These are phyloP conservation scores for pig (Sus scrofa) DNA, from an alignment of 2,113 vertebrate genomes.

Conservation along the genomic window T2T-Sscrofa CM000824.6:67651501-67652000, in stretches of 20 bases:
- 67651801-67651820: neutral
- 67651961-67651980: too few relatives aligned
- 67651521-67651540: neutral
- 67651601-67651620: slow-evolving; percentile 6
- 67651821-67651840: neutral
- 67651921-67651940: too few relatives aligned
- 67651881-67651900: neutral
- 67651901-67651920: too few relatives aligned
- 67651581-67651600: neutral
- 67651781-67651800: neutral
- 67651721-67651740: neutral
- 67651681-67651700: neutral
- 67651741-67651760: slow-evolving; percentile 31
- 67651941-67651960: too few relatives aligned
- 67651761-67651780: neutral
- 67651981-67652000: too few relatives aligned
- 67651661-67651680: neutral
- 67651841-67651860: neutral
- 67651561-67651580: neutral
- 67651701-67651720: neutral
- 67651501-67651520: neutral
- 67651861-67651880: neutral
- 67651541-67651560: neutral
- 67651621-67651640: slow-evolving; percentile 52
- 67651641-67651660: slow-evolving; percentile 7